Conservation (phyloP, 2,888 invertebrate species). For the Oxycera nigricornis region DNA sequence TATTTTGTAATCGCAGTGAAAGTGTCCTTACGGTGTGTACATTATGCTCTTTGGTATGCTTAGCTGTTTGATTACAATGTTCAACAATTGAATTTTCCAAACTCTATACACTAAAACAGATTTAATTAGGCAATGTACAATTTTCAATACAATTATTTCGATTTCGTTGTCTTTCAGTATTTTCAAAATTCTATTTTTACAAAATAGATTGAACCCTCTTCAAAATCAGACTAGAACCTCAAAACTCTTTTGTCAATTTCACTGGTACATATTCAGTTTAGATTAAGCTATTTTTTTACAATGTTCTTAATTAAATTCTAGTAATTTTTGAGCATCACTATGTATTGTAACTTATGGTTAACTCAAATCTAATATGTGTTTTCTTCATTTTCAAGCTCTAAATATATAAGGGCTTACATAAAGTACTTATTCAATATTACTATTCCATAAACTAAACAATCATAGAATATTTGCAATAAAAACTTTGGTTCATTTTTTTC, state of each 20-base stretch:
- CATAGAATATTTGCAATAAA: not conserved
- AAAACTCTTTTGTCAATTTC: not conserved
- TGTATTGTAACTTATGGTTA: too few species aligned
- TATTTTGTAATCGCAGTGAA: slow-evolving; percentile 1
- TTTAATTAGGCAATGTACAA: not conserved
- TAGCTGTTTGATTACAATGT: slow-evolving; percentile 42
- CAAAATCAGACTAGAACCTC: slow-evolving; percentile 24
- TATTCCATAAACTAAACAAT: not conserved
- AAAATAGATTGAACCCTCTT: not conserved
- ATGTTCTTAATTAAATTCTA: too few species aligned
- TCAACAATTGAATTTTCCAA: slow-evolving; percentile 1
- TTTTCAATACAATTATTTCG: not conserved
- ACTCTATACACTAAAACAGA: not conserved
- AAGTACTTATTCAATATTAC: too few species aligned
- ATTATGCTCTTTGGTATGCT: slow-evolving; percentile 45
- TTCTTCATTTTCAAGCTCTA: too few species aligned
- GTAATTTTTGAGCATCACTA: too few species aligned
- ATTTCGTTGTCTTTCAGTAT: not conserved
- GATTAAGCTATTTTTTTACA: too few species aligned
- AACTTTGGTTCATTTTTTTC: not conserved
- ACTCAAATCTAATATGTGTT: too few species aligned
- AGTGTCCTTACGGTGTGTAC: not conserved
- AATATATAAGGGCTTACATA: too few species aligned
- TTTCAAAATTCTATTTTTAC: too few species aligned
- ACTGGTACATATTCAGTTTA: too few species aligned